Conservation (phyloP, 1,140 invertebrate genomes). For the Rhynchophorus ferrugineus region DNA sequence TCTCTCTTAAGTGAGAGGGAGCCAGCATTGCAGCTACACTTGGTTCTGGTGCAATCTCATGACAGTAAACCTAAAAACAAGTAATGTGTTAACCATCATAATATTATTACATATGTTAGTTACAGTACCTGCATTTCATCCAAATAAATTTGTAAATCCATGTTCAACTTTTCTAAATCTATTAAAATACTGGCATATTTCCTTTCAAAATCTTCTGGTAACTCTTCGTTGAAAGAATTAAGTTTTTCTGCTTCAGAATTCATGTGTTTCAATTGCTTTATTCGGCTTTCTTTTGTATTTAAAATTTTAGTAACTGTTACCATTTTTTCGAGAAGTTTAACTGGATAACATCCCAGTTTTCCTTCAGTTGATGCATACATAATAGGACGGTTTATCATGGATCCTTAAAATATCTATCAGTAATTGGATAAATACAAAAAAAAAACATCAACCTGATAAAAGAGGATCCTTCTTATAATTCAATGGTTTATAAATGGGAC, state of each 20-base stretch:
- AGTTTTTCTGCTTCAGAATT: conserved; percentile 86
- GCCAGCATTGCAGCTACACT: conserved; percentile 81
- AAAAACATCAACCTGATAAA: conserved; percentile 37
- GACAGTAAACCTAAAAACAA: conserved; percentile 52
- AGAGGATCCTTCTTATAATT: conserved; percentile 49
- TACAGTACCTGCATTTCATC: conserved; percentile 65
- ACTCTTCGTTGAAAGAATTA: conserved; percentile 66
- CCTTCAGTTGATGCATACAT: conserved; percentile 41
- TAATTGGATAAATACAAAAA: not conserved
- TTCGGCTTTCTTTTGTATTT: conserved; percentile 72
- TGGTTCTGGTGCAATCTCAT: conserved; percentile 81
- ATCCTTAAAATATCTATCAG: conserved; percentile 16
- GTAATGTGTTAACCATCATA: too few species aligned
- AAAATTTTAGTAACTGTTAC: conserved; percentile 83
- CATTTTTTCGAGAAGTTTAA: conserved; percentile 77
- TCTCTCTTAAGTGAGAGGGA: conserved; percentile 78
- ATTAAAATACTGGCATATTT: conserved; percentile 84
- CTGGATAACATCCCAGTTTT: conserved; percentile 72
- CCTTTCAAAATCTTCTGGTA: conserved; percentile 80
- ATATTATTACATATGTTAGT: not conserved
- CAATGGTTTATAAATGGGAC: conserved; percentile 24
- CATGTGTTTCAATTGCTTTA: conserved; percentile 75
- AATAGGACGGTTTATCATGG: conserved; percentile 40
- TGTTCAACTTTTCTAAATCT: conserved; percentile 87
- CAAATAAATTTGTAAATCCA: conserved; percentile 77